These are phyloP conservation scores for Elysia chlorotica DNA, from an alignment of 1,140 invertebrate genomes.

Conservation along the genomic window DNA sequence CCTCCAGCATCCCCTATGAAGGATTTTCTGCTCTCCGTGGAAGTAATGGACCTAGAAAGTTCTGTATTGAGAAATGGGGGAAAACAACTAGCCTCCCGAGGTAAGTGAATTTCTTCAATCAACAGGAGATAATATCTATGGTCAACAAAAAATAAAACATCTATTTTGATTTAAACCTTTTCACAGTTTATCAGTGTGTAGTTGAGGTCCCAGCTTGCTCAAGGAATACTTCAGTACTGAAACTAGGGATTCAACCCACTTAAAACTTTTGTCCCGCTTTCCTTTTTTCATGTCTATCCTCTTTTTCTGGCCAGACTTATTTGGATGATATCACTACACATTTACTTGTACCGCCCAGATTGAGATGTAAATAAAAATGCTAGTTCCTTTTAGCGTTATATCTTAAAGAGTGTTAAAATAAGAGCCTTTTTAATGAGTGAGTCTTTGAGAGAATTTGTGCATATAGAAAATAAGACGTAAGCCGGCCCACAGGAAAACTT, in stretches of 20 bases:
- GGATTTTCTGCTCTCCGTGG: conserved; percentile 93
- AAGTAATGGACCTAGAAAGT: conserved; percentile 92
- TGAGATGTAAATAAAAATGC: no score
- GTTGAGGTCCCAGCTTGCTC: no score
- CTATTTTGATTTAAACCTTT: background rate
- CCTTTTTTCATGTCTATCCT: no score
- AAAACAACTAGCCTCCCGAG: conserved; percentile 91
- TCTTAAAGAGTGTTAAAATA: background rate
- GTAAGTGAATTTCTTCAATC: conserved; percentile 56
- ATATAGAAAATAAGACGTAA: background rate
- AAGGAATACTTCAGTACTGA: background rate
- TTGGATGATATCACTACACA: background rate
- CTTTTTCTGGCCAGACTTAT: background rate
- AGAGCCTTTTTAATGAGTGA: background rate
- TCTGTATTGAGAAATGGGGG: conserved; percentile 99
- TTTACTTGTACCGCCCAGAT: background rate
- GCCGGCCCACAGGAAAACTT: no score
- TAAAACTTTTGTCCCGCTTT: no score
- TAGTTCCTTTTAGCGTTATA: no score
- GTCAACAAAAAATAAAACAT: background rate
- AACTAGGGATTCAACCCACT: no score
- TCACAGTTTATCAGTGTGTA: background rate
- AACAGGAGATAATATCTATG: background rate
- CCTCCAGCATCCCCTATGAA: conserved; percentile 95
- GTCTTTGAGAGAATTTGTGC: background rate